Base-by-base conservation (phyloP, 2,888 invertebrate species). In the Helobdella robusta region DNA sequence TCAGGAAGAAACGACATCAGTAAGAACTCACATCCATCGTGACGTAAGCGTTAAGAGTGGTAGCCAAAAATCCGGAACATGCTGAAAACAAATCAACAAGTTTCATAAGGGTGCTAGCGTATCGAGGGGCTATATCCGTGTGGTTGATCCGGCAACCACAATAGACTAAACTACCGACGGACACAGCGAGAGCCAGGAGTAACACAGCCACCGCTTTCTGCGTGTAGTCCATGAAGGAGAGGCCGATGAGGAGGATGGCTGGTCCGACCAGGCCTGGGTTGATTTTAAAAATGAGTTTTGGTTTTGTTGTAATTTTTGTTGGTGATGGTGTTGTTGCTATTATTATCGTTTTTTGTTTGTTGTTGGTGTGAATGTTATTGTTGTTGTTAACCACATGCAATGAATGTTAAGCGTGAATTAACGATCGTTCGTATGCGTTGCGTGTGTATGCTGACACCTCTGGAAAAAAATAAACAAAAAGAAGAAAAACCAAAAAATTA, bases 131-230 rank as follows among this genome's bases (percentile, higher is more conserved):
- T 59, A 79, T 74, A 70, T 79, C 79, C 69, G 78, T 77, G 67
- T 76, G 77, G 68, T 79, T 79, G 66, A 78, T 75, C n/a, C 76
- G 68, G 71, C 72, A 78, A 23, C 79, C 79, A 65, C 74, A 73
- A 72, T 75, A 78, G 65, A 75, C 74, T 52, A 72, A 70, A 2
- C 77, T 78, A 18, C 74, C 74, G 48, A 76, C 59, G 20, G 75
- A 71, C 11, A 78, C 76, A 23, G 74, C 75, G 3, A 76, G 64
- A 2, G 74, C 72, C 54, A 78, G 72, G 28, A 78, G 69, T 1
- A 69, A 72, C 32, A 78, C 73, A 18, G 77, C 78, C 4, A 73
- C 36, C 2, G 64, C 66, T 0, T 75, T 70, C 63, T 73, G 72
- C 0, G 73, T 73, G 66, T 77, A 77, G 70, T 76, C 76, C 32